These are phyloP conservation scores for Mesodorylaimus sp. DNA, from an alignment of 2,888 invertebrate genomes.

Conservation along the genomic window DNA sequence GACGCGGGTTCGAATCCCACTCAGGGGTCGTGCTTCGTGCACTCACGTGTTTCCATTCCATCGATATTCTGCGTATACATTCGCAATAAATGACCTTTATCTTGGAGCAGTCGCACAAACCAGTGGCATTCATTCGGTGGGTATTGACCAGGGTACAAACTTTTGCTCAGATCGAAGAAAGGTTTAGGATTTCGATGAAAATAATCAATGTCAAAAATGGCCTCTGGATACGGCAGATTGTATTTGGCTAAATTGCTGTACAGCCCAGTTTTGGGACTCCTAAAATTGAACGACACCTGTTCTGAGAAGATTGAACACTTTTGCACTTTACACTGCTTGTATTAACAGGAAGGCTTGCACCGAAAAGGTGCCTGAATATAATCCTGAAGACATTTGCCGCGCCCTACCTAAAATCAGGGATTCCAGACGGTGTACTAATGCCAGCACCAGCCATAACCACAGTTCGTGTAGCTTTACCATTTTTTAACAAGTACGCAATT, in stretches of 20 bases:
- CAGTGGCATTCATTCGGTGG: conserved; percentile 35
- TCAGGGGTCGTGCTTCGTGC: too few relatives aligned
- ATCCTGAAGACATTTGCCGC: too few relatives aligned
- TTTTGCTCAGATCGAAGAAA: conserved; percentile 35
- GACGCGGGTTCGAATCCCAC: too few relatives aligned
- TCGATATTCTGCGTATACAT: conserved; percentile 38
- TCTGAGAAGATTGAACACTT: too few relatives aligned
- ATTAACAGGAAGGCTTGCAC: too few relatives aligned
- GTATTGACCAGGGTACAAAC: conserved; percentile 35
- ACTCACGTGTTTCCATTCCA: conserved; percentile 34
- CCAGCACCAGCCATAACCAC: conserved; percentile 38
- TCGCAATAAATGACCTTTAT: conserved; percentile 31
- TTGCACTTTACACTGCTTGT: too few relatives aligned
- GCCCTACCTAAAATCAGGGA: conserved; percentile 38
- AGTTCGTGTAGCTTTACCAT: conserved; percentile 14
- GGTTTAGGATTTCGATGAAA: conserved; percentile 40
- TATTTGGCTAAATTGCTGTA: conserved; percentile 77
- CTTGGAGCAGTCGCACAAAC: conserved; percentile 31
- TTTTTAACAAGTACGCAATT: too few relatives aligned
- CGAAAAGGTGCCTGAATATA: too few relatives aligned
- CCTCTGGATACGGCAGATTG: conserved; percentile 68
- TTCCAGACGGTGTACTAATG: conserved; percentile 37
- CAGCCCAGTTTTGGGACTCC: conserved; percentile 70
- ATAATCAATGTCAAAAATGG: conserved; percentile 70
- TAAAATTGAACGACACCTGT: too few relatives aligned